Evolutionary conservation across 2,888 invertebrate species (phyloP).

Genomic region (Melipona bicolor): DNA sequence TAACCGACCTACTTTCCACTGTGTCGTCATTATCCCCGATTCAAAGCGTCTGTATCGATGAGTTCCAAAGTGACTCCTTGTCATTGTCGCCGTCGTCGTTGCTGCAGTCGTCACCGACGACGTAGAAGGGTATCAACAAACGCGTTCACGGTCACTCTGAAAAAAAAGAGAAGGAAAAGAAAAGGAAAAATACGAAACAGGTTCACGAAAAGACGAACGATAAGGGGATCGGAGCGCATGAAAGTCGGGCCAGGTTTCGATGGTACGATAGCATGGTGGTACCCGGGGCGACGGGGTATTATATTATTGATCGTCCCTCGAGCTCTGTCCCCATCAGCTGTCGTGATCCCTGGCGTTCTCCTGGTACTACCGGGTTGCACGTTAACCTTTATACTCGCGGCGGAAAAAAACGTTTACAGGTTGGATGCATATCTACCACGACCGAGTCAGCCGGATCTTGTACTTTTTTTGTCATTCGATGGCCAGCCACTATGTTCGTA

Average conservation of each 20-base stretch:
- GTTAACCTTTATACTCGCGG: conserved; percentile 64
- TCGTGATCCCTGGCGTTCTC: conserved; percentile 77
- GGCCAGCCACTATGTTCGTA: conserved; percentile 2
- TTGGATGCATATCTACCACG: conserved; percentile 43
- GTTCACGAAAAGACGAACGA: conserved; percentile 58
- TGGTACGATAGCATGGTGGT: conserved; percentile 77
- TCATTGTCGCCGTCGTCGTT: no score
- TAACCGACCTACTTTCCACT: conserved; percentile 37
- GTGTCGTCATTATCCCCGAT: conserved; percentile 10
- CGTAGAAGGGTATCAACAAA: neutral
- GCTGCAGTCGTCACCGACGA: neutral
- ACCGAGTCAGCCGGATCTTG: neutral
- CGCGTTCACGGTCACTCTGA: conserved; percentile 33
- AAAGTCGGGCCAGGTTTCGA: conserved; percentile 71
- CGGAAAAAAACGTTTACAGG: conserved; percentile 59
- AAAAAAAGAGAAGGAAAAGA: neutral
- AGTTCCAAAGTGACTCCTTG: neutral
- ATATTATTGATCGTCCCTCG: conserved; percentile 81
- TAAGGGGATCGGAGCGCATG: conserved; percentile 60
- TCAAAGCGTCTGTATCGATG: neutral
- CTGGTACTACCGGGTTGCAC: conserved; percentile 77
- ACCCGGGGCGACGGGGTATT: conserved; percentile 79
- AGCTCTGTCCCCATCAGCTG: conserved; percentile 78
- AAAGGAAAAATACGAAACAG: neutral
- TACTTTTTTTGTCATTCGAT: conserved; percentile 1